Base-by-base conservation (phyloP, 2,888 invertebrate species). In the Epiperipatus broadwayi region DNA sequence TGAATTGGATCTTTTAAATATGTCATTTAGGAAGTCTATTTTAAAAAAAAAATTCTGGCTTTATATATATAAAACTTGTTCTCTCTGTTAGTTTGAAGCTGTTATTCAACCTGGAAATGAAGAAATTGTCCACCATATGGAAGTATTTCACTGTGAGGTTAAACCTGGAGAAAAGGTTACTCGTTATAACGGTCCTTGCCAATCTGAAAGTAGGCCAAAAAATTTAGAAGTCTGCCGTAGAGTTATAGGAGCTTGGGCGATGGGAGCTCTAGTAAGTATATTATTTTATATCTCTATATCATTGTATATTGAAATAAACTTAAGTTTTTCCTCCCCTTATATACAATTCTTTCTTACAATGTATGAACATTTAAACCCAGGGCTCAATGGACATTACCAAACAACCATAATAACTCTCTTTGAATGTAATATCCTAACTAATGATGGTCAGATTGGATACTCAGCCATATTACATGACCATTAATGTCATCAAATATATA, bases 191-290 rank as follows among this genome's bases (percentile, higher is more conserved):
- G 93, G 89, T 1, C 76, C 78, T 30, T 95, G 95, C 53, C 74
- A 77, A 48, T 68, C 72, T 34, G 54, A 72, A 22, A 61, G 71
- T 14, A 66, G 77, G 44, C 93, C 95, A 0, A 60, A 67, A 38
- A 68, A 70, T 44, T 76, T 85, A 1, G 74, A 77, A 58, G 72
- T 74, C 8, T 83, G 81, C 53, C 73, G 74, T 48, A 67, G 79
- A 59, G 89, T 91, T 1, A 67, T 89, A 47, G 83, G 84, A 1
- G 91, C 89, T 0, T 97, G 97, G 95, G 95, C 97, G 0, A 95
- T 97, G 91, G 97, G 97, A 0, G 95, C 95, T 8, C 46, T 52
- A 49, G 63, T 61, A 44, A 45, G 41, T 40, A 27, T 14, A 5
- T 8, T n/a, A n/a, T n/a, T 8, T 37, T 28, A 15, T 14, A 28